These are phyloP conservation scores for Dolichallabes microphthalmus DNA, from an alignment of 2,113 vertebrate genomes.

Conservation along the genomic window DNA sequence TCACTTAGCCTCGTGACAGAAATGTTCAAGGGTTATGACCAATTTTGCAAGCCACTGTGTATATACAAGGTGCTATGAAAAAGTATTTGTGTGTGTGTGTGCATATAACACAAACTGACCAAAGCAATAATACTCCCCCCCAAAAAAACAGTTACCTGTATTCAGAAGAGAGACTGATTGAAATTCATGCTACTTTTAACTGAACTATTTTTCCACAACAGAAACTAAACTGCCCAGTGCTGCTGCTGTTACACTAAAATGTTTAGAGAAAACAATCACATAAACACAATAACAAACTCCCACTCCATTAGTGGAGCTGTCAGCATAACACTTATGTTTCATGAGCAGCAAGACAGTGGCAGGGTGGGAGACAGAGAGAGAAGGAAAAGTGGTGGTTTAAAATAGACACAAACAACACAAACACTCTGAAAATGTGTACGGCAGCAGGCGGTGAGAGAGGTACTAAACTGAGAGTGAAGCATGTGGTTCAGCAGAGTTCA, in stretches of 20 bases:
- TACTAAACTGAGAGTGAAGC: constrained; percentile 33
- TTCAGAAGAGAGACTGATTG: constrained; percentile 35
- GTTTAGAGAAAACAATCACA: constrained; percentile 39
- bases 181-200: constrained; percentile 41
- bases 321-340: constrained; percentile 51
- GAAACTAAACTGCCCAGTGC: constrained; percentile 31
- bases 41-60: no score
- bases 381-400: constrained; percentile 28
- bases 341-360: constrained; percentile 12
- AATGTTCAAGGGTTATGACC: no score
- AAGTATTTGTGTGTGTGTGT: no score
- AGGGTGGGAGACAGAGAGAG: constrained; percentile 2
- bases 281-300: constrained; percentile 44
- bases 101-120: neutral
- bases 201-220: constrained; percentile 2
- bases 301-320: constrained; percentile 46
- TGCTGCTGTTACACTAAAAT: constrained; percentile 31
- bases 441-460: constrained; percentile 37
- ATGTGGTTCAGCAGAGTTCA: constrained; percentile 52
- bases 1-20: no score
- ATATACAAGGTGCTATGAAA: no score
- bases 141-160: neutral
- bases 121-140: neutral
- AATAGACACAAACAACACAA: constrained; percentile 49
- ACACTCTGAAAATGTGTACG: constrained; percentile 41